Evolutionary conservation across 2,888 invertebrate species (phyloP), one percentile per base, ranked within the genome.

Genomic region (Mamestra brassicae): DNA sequence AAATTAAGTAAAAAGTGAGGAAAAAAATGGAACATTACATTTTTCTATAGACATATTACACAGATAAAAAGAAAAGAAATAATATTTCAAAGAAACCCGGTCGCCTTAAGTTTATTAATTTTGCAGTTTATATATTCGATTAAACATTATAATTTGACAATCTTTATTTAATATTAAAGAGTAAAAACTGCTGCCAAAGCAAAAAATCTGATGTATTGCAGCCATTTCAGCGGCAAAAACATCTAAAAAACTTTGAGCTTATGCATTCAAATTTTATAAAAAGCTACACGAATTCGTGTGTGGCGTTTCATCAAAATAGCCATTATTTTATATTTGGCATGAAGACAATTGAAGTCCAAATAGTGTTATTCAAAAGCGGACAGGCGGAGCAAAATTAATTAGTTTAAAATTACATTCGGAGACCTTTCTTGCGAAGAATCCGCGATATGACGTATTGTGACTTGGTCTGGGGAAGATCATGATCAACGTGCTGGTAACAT

Each of bases 321-420:
- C 63, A 78, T 85, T 76, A 76, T 83, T 87, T 81, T 79, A 80
- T 78, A 87, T 85, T 87, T 86, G 83, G 70, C 81, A 79, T 75
- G 69, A 78, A 85, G 81, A 87, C 86, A 89, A 88, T 85, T 86
- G 78, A 81, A 85, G 87, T 88, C 88, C 88, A 88, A 89, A 90
- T 85, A 90, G 81, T 85, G 76, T 78, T 79, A 80, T 78, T 83
- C 83, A 85, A 87, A 89, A 83, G 83, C 71, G 38, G 85, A 85
- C 85, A 86, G 84, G 85, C 85, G 80, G 73, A 78, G 76, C 85
- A 82, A 90, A 92, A 91, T 91, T 91, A 93, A 93, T 93, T 92
- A 90, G 89, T 89, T 80, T 90, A 87, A 91, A 90, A 90, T 91
- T 90, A 87, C 87, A 87, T 83, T 74, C 60, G 42, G 71, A 76